These are phyloP conservation scores for Serinus canaria DNA, from an alignment of 2,113 vertebrate species.

Conservation along the genomic window DNA sequence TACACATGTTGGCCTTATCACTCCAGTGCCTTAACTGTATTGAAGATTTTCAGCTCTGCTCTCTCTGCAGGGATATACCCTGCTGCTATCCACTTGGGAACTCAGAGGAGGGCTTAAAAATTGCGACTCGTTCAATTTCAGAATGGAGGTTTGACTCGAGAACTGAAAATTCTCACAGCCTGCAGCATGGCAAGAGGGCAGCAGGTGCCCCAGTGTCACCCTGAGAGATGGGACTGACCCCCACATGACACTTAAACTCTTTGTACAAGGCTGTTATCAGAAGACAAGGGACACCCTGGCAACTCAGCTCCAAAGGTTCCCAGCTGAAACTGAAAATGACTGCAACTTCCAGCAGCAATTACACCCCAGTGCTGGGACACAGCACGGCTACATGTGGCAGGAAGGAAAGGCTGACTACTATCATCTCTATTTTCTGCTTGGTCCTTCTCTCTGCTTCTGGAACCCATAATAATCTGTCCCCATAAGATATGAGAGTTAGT, in stretches of 20 bases:
- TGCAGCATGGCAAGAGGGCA: background rate
- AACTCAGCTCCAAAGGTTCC: background rate
- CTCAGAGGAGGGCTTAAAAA: background rate
- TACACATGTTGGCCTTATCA: background rate
- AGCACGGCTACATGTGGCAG: background rate
- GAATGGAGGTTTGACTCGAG: accelerated
- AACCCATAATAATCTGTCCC: background rate
- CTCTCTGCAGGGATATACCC: background rate
- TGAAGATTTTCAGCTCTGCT: background rate
- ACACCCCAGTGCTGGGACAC: accelerated
- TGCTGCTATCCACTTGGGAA: background rate
- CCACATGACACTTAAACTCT: background rate
- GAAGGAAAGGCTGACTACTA: background rate
- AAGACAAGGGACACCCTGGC: background rate
- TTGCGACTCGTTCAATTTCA: background rate
- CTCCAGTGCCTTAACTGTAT: background rate
- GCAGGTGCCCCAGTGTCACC: accelerated
- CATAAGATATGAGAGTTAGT: background rate
- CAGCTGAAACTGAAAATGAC: background rate
- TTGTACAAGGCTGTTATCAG: accelerated
- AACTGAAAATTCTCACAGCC: background rate
- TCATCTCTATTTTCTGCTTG: background rate
- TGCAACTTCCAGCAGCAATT: background rate
- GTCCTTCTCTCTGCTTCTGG: background rate
- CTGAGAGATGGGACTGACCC: background rate